Conservation (phyloP, 2,888 invertebrate genomes). For the Tinea trinotella region DNA sequence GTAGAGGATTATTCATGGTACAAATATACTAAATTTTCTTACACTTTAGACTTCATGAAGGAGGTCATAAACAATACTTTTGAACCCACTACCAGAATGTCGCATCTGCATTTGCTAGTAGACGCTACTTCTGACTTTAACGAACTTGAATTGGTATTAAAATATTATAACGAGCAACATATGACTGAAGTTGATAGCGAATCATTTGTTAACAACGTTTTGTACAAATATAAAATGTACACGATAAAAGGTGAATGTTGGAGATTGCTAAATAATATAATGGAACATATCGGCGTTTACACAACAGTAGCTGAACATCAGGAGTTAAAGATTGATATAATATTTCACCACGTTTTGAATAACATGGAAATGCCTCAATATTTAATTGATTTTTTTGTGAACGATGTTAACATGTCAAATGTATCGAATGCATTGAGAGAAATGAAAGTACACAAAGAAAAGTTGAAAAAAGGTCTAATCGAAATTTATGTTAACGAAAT, state of each 20-base stretch:
- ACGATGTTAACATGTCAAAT: slow-evolving; percentile 21
- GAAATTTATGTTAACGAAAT: slow-evolving; percentile 31
- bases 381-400: slow-evolving; percentile 21
- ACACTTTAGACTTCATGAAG: slow-evolving; percentile 36
- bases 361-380: not conserved
- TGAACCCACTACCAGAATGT: slow-evolving; percentile 28
- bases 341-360: slow-evolving; percentile 27
- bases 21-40: slow-evolving; percentile 37
- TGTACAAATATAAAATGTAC: slow-evolving; percentile 32
- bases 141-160: slow-evolving; percentile 34
- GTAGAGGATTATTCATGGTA: slow-evolving; percentile 39
- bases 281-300: not conserved
- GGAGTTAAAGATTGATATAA: not conserved
- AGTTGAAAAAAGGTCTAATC: slow-evolving; percentile 29
- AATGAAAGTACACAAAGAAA: slow-evolving; percentile 22
- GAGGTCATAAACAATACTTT: slow-evolving; percentile 30
- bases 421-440: slow-evolving; percentile 19
- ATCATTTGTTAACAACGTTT: slow-evolving; percentile 32
- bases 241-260: slow-evolving; percentile 39
- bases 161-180: slow-evolving; percentile 42
- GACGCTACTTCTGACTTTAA: slow-evolving; percentile 32
- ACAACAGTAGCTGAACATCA: not conserved
- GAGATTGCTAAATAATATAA: slow-evolving; percentile 34
- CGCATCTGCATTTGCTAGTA: slow-evolving; percentile 33
- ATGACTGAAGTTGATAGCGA: slow-evolving; percentile 33